Evolutionary conservation across 1,140 invertebrate species (phyloP), one percentile per base, ranked within the genome.

Genomic region (Zelostemma sp.): DNA sequence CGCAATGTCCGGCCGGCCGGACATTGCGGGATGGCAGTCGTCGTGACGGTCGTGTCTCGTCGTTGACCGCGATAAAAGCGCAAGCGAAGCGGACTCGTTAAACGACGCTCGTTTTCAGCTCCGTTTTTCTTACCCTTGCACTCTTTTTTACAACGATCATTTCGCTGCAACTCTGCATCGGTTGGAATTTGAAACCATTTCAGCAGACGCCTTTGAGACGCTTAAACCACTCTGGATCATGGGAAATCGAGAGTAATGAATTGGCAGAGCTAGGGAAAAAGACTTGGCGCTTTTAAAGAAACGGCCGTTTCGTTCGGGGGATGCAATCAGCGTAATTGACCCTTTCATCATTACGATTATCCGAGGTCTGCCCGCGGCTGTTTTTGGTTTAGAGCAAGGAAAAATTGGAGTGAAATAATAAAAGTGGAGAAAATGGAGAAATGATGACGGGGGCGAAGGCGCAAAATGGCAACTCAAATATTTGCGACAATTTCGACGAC

Each of bases 401-500:
- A 28, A 28, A 28, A 28, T 28, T 4, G n/a, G n/a, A n/a, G n/a
- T n/a, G n/a, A n/a, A n/a, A n/a, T n/a, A 28, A 28, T 3, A 8
- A 8, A 28, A 28, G 25, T 28, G 25, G 25, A 4, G 64, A 66
- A 62, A 60, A 67, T 53, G 45, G 43, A 48, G 60, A 59, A 67
- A 66, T 54, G 46, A 51, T 51, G 62, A 67, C 51, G 60, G 48
- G 21, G 18, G n/a, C 16, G 25, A 45, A n/a, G 18, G 28, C 2
- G 35, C 43, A 40, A 50, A 72, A 50, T 60, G 53, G 56, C 59
- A 64, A 58, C 61, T 60, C 56, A 72, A 72, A 72, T 68, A 72
- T 68, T 72, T 68, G 64, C 64, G 60, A 72, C 67, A 72, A 72
- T 72, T 63, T 61, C 46, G 56, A 17, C 55, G 69, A 56, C 63